Conservation (phyloP, 2,113 vertebrate genomes). For the Smithornis capensis region DNA sequence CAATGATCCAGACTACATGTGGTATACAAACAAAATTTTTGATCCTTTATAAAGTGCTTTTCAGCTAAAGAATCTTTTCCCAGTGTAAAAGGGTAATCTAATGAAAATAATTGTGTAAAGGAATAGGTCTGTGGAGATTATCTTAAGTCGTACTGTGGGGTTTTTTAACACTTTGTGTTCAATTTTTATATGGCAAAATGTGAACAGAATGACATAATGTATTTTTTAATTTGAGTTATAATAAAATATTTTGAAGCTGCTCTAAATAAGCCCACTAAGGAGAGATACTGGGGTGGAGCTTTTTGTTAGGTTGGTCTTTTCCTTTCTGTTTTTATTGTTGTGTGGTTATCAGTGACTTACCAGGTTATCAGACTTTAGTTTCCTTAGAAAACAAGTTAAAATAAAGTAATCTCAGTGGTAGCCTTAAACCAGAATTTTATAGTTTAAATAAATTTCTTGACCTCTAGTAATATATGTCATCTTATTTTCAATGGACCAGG, state of each 20-base stretch:
- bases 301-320: background rate
- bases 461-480: background rate
- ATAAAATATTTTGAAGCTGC: slow-evolving; percentile 47
- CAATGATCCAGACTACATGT: slow-evolving; percentile 20
- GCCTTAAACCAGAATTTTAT: slow-evolving; percentile 59
- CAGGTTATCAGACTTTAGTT: background rate
- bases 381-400: slow-evolving; percentile 44
- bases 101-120: slow-evolving; percentile 3
- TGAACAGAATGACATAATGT: slow-evolving; percentile 21
- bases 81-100: background rate
- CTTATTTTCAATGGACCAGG: background rate
- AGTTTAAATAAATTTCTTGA: slow-evolving; percentile 25
- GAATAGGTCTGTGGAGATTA: background rate
- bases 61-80: slow-evolving; percentile 16
- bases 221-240: slow-evolving; percentile 56
- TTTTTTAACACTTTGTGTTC: slow-evolving; percentile 6
- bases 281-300: background rate
- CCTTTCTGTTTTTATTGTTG: background rate
- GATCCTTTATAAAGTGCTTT: slow-evolving; percentile 34
- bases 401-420: slow-evolving; percentile 36
- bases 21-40: slow-evolving; percentile 38
- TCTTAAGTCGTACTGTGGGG: background rate
- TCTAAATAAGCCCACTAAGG: background rate
- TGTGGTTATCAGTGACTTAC: background rate
- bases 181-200: slow-evolving; percentile 47